Percentiles rank a stretch among this genome's conserved stretches.
phyloP scores from a whole-genome alignment of 2,888 invertebrate species.

The Phytoseiulus persimilis region DNA sequence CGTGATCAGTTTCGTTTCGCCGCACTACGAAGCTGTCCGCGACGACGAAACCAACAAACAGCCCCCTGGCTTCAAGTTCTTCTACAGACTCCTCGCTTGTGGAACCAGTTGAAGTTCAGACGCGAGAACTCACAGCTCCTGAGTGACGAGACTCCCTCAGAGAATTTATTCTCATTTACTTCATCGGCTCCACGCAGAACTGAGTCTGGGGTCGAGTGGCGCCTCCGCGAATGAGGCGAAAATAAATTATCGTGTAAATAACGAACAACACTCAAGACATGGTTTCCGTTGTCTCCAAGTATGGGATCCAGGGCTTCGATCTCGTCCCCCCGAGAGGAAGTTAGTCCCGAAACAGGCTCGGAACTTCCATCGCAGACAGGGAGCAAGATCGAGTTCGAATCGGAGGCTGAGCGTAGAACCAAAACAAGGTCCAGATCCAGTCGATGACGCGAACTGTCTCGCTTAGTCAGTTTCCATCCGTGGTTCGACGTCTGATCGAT shows the following conservation, averaged over 20 bases:
- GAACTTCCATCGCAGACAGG: background rate
- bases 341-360: background rate
- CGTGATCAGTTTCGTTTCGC: slow-evolving; percentile 29
- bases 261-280: background rate
- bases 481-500: background rate
- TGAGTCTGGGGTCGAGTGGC: too few relatives aligned
- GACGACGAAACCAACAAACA: background rate
- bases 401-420: background rate
- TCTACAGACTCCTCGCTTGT: slow-evolving; percentile 12
- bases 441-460: background rate
- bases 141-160: background rate
- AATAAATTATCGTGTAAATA: background rate
- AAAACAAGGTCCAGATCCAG: background rate
- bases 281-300: too few relatives aligned
- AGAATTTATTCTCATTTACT: background rate
- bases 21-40: slow-evolving; percentile 7
- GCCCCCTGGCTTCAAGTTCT: slow-evolving; percentile 30
- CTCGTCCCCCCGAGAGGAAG: too few relatives aligned
- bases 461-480: background rate
- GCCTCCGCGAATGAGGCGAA: background rate
- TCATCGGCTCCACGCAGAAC: background rate
- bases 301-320: too few relatives aligned
- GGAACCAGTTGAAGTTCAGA: background rate
- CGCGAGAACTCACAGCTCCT: background rate
- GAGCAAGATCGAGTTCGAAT: too few relatives aligned